Evolutionary conservation across 2,113 vertebrate genomes (phyloP), one percentile per base, ranked within the genome.

Genomic region (Girardinichthys multiradiatus): DNA sequence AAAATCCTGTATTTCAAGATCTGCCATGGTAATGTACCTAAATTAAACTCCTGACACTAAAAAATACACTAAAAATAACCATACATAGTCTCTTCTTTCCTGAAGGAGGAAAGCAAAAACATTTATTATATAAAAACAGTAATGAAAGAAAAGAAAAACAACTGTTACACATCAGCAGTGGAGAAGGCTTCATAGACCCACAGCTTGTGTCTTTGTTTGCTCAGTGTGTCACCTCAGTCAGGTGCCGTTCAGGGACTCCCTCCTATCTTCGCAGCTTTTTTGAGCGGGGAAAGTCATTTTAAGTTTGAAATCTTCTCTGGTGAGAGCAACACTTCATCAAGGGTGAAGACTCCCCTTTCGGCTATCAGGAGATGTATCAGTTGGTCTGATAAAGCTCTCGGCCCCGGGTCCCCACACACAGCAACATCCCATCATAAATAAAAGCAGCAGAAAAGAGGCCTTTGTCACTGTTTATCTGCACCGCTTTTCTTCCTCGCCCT

Each of bases 381-480:
- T 94, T 94, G 95, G 96, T 95, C 94, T 96, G 97, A 97, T 97
- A 97, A 96, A 97, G 95, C 95, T 95, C 93, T 95, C 92, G 92
- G 83, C 93, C 93, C 28, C 24, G n/a, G 93, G 94, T 96, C 95
- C 95, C 96, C 93, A 90, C 95, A 94, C 95, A 94, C 95, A 96
- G 96, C 95, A 95, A 96, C 96, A 96, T 96, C 96, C 95, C 96
- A 97, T 97, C 96, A 97, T 98, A 98, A 97, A 97, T 97, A 97
- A 95, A 95, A 95, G 92, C 92, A 92, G 91, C 89, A 93, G 93
- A 97, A 96, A 97, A 95, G 96, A 94, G 95, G 96, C 95, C 95
- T 98, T 99, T 99, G 96, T 97, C 96, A 96, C 95, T 97, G 96
- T 98, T 99, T 98, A 97, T 98, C 96, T 97, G 95, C 93, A 95